Base-by-base conservation (phyloP, 2,888 invertebrate species). In the Lingula anatina region DNA sequence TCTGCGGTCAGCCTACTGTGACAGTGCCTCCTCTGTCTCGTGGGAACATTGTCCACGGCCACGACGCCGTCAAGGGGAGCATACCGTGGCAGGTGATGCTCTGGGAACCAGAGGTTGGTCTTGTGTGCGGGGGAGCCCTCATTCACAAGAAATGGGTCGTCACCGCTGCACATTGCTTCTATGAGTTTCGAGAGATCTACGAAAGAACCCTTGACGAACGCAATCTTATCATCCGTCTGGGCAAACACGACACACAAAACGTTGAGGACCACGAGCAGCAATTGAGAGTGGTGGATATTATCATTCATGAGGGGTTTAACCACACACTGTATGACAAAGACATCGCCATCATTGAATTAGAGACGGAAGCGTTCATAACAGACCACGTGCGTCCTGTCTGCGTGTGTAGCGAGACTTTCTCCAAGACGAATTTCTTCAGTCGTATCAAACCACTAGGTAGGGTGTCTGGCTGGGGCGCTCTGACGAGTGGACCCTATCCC, bases 271-370 rank as follows among this genome's bases (percentile, higher is more conserved):
- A n/a, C n/a, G n/a, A n/a, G n/a, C n/a, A n/a, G n/a, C n/a, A n/a
- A n/a, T n/a, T n/a, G n/a, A n/a, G n/a, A n/a, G n/a, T n/a, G n/a
- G n/a, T n/a, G n/a, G n/a, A n/a, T n/a, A n/a, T n/a, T n/a, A n/a
- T n/a, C n/a, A n/a, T n/a, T n/a, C n/a, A n/a, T n/a, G n/a, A n/a
- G n/a, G n/a, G n/a, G n/a, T n/a, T n/a, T n/a, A n/a, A n/a, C n/a
- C n/a, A n/a, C n/a, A n/a, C n/a, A n/a, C n/a, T n/a, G 7, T 41
- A 23, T 24, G 41, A 41, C 23, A 41, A 41, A 20, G 41, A 41
- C 23, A 41, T 41, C 3, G 41, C 41, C 41, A 7, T 41, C 5
- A 41, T 41, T 7, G 5, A 41, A 24, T 21, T 41, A 5, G 21
- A 3, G 7, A 23, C 41, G 4, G 41, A 20, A 24, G 25, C 24